A percentile compares a stretch with the other conserved stretches of the same genome.
Conservation (phyloP, 2,888 invertebrate species). For the Byasa hedistus region DNA sequence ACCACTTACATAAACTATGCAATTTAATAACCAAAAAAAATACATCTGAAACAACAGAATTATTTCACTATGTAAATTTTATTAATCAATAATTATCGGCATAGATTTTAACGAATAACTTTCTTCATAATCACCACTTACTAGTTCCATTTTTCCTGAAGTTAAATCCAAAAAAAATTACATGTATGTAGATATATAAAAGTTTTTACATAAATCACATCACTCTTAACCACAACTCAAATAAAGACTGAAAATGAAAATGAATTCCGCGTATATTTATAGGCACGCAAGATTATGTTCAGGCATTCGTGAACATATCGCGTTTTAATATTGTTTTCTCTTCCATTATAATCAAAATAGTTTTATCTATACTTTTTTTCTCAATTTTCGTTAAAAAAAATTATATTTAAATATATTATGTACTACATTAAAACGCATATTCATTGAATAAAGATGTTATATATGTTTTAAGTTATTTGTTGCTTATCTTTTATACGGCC, state of each 20-base stretch:
- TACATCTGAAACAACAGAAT: slow-evolving; percentile 61
- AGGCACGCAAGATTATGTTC: slow-evolving; percentile 68
- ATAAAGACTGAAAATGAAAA: slow-evolving; percentile 77
- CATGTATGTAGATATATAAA: too few relatives aligned
- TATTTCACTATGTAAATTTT: slow-evolving; percentile 31
- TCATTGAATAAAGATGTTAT: neutral
- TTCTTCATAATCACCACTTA: slow-evolving; percentile 49
- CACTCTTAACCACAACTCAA: slow-evolving; percentile 65
- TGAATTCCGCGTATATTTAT: slow-evolving; percentile 79
- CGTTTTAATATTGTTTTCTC: slow-evolving; percentile 64
- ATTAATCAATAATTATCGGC: slow-evolving; percentile 25
- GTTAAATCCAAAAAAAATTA: slow-evolving; percentile 45
- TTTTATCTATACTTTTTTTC: neutral
- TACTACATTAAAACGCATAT: neutral
- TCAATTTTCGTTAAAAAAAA: too few relatives aligned
- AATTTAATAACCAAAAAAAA: slow-evolving; percentile 49
- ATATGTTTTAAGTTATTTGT: too few relatives aligned
- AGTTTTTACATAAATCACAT: slow-evolving; percentile 45
- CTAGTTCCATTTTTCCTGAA: slow-evolving; percentile 73
- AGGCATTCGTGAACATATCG: slow-evolving; percentile 77
- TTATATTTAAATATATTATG: neutral
- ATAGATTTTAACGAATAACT: neutral
- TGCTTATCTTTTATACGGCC: too few relatives aligned
- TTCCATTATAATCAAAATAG: slow-evolving; percentile 38
- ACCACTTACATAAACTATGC: slow-evolving; percentile 45